Evolutionary conservation across 2,888 invertebrate genomes (phyloP).

Genomic region (Pterostichus madidus): DNA sequence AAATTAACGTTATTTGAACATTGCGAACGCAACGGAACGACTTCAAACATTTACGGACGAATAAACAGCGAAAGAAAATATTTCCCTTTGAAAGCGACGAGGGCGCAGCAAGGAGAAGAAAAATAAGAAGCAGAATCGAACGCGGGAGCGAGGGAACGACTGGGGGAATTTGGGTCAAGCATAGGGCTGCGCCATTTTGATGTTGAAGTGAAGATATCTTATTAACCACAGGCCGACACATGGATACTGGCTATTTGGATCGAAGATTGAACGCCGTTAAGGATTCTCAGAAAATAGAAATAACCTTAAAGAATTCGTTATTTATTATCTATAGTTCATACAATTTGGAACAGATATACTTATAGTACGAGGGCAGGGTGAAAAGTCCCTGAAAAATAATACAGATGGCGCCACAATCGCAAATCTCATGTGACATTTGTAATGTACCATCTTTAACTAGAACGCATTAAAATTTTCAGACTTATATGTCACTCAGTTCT

Average conservation of each 20-base stretch:
- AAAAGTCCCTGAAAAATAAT: no score
- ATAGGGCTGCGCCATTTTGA: slow-evolving; percentile 25
- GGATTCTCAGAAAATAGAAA: no score
- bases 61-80: slow-evolving; percentile 59
- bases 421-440: no score
- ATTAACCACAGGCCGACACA: slow-evolving; percentile 24
- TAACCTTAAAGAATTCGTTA: no score
- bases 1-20: slow-evolving; percentile 57
- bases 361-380: no score
- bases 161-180: slow-evolving; percentile 40
- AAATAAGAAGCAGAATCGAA: slow-evolving; percentile 50
- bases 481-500: no score
- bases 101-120: slow-evolving; percentile 24
- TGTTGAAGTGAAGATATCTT: slow-evolving; percentile 52
- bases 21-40: slow-evolving; percentile 44
- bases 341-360: no score
- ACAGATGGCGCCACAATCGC: no score
- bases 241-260: slow-evolving; percentile 4
- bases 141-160: background rate
- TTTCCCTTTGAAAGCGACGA: slow-evolving; percentile 35
- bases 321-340: no score
- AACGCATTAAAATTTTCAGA: no score
- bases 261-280: slow-evolving; percentile 2
- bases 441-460: no score
- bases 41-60: slow-evolving; percentile 48